Evolutionary conservation across 2,113 vertebrate species (phyloP).

Genomic region (Phaetusa simplex): DNA sequence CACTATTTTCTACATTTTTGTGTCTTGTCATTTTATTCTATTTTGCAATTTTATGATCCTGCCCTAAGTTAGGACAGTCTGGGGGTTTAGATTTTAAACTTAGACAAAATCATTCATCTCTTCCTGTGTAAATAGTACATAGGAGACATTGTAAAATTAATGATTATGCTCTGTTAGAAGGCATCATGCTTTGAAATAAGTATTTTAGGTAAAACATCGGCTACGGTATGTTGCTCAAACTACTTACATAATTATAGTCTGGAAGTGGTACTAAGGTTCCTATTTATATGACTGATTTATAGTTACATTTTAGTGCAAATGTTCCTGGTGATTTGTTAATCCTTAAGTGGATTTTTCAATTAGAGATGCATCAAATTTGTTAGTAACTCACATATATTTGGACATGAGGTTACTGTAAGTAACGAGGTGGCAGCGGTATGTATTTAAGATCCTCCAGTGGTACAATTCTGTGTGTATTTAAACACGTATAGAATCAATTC

Average conservation of each 20-base stretch:
- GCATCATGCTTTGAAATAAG: neutral
- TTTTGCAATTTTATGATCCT: neutral
- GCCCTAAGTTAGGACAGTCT: neutral
- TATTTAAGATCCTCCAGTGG: neutral
- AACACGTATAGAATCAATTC: neutral
- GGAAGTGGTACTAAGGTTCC: neutral
- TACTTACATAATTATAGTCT: constrained; percentile 6
- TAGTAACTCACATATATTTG: neutral
- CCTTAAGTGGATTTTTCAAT: neutral
- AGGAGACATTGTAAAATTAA: neutral
- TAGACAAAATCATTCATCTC: neutral
- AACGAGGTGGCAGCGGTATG: neutral
- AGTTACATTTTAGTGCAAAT: neutral
- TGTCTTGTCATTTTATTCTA: neutral
- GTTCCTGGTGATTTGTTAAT: constrained; percentile 2
- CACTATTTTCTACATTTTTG: neutral
- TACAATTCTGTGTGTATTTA: neutral
- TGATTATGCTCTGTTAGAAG: neutral
- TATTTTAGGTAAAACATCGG: constrained; percentile 35
- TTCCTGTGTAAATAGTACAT: neutral
- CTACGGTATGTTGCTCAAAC: neutral
- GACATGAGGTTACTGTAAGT: neutral
- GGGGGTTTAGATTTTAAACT: neutral
- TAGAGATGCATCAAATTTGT: neutral
- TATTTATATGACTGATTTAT: neutral